Evolutionary conservation across 2,113 vertebrate species (phyloP).

Genomic region (Phylloscopus whistleri): DNA sequence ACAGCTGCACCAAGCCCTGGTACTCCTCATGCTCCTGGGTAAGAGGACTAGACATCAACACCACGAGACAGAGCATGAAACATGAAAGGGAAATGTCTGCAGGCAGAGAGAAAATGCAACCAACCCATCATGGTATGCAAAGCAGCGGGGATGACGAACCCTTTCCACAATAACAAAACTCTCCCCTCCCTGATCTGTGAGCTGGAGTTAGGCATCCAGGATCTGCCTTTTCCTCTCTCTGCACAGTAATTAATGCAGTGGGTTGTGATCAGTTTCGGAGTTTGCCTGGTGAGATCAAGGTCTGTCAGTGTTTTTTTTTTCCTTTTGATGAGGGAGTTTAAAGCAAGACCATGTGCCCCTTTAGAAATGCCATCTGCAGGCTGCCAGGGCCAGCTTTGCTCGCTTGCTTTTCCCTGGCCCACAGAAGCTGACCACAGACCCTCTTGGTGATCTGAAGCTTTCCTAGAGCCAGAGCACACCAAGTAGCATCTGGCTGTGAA

Average conservation of each 20-base stretch:
- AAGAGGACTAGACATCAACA: background rate
- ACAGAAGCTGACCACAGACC: background rate
- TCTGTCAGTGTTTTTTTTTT: background rate
- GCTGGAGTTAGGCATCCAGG: background rate
- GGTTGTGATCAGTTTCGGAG: background rate
- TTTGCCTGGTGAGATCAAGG: background rate
- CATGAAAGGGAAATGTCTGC: background rate
- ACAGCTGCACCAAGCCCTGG: background rate
- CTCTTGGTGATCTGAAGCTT: background rate
- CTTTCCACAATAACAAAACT: background rate
- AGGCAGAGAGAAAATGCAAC: background rate
- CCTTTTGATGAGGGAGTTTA: background rate
- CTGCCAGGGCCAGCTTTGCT: background rate
- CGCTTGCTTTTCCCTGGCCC: background rate
- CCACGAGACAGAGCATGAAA: fast-evolving
- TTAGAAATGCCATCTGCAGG: background rate
- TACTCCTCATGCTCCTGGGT: background rate
- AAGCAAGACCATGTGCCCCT: background rate
- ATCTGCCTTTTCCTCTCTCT: background rate
- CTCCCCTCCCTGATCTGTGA: background rate
- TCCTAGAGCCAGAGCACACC: background rate
- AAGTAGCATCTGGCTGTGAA: background rate
- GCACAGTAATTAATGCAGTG: background rate
- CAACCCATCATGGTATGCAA: background rate
- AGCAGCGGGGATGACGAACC: background rate